phyloP scores from a whole-genome alignment of 2,888 invertebrate genomes.

The Patella depressa region DNA sequence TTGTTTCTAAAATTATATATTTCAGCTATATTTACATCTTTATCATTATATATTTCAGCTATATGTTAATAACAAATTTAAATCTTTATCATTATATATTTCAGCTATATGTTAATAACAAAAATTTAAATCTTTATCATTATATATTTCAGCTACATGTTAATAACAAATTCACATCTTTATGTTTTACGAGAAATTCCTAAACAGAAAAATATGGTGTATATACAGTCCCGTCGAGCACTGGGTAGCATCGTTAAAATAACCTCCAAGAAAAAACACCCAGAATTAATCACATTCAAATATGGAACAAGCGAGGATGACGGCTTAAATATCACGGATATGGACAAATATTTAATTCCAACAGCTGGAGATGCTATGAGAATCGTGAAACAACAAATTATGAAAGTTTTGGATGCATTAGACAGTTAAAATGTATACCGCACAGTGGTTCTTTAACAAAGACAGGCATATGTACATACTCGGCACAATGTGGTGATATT shows the following conservation, averaged over 20 bases:
- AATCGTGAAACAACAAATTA: constrained; percentile 89
- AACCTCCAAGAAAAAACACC: constrained; percentile 94
- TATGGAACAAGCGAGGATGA: constrained; percentile 78
- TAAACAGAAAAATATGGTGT: constrained; percentile 81
- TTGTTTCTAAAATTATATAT: too few species aligned
- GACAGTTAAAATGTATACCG: constrained; percentile 46
- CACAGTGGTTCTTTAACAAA: too few species aligned
- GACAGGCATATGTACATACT: too few species aligned
- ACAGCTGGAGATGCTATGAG: constrained; percentile 91
- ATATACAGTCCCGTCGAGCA: constrained; percentile 88
- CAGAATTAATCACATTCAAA: constrained; percentile 96
- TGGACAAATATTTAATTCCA: constrained; percentile 92
- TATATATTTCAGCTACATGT: constrained; percentile 79
- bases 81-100: constrained; percentile 78
- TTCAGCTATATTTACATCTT: neutral
- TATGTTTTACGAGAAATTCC: constrained; percentile 84
- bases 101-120: neutral
- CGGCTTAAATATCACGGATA: constrained; percentile 83
- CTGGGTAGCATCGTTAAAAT: constrained; percentile 95
- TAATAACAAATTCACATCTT: constrained; percentile 88
- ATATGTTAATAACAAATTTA: constrained; percentile 86
- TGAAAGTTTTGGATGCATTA: constrained; percentile 73
- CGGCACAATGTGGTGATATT: too few species aligned
- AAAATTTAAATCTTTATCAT: constrained; percentile 11
- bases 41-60: constrained; percentile 74